Evolutionary conservation across 2,113 vertebrate genomes (phyloP).

Genomic region (Condylura cristata): DNA sequence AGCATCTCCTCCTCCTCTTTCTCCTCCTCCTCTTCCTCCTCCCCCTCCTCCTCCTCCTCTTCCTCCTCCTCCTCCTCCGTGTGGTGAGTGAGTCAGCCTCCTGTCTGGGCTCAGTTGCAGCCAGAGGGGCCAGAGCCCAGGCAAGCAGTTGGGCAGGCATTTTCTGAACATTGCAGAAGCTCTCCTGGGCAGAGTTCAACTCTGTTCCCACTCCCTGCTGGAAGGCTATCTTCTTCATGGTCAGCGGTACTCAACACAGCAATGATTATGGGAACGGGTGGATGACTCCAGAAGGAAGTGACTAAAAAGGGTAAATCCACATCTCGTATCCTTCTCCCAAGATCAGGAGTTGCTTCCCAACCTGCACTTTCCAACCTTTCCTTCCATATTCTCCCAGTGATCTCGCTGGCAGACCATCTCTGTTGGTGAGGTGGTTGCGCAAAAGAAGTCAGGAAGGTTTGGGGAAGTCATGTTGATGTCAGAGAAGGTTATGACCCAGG

Average conservation of each 20-base stretch:
- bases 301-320: conserved; percentile 5
- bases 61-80: conserved; percentile 66
- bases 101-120: conserved; percentile 80
- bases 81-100: conserved; percentile 82
- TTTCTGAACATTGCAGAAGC: conserved; percentile 71
- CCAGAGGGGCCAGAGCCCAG: conserved; percentile 78
- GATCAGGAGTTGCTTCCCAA: not conserved
- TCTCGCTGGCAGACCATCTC: not conserved
- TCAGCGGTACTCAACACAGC: not conserved
- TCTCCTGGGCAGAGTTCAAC: conserved; percentile 74
- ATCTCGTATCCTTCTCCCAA: not conserved
- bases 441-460: not conserved
- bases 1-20: conserved; percentile 6
- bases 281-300: not conserved
- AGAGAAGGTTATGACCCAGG: not conserved
- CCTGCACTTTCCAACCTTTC: not conserved
- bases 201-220: not conserved
- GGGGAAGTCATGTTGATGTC: not conserved
- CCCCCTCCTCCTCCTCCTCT: conserved; percentile 34
- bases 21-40: conserved; percentile 61
- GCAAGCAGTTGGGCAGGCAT: conserved; percentile 72
- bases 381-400: not conserved
- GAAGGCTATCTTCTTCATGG: not conserved
- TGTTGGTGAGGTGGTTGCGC: not conserved
- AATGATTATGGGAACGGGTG: not conserved